Base-by-base conservation (phyloP, 2,888 invertebrate genomes). In the Hemaris fuciformis region DNA sequence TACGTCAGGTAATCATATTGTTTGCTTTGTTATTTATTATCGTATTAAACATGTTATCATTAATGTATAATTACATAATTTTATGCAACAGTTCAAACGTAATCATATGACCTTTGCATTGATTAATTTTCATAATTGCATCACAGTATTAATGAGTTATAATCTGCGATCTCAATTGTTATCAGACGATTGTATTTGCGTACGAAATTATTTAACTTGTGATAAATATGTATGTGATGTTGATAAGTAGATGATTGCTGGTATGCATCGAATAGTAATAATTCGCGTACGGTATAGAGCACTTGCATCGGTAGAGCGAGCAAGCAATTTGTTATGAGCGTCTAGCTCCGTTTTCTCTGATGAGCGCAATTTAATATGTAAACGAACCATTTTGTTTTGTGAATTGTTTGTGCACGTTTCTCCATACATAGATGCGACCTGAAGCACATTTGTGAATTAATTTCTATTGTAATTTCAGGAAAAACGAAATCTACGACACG, bases 251-350 rank as follows among this genome's bases (percentile, higher is more conserved):
- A 68, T 67, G 68, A 71, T 72, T 66, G 64, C 70, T 64, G 61
- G 69, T 69, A 70, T 73, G 74, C 75, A 71, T 72, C 72, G 70
- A 73, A 71, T 74, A 66, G 71, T 71, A 75, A 79, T 77, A 62
- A 79, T 83, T 81, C 77, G 78, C 73, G 79, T 84, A 80, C 79
- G 75, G 76, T 83, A 69, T 67, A 64, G 73, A 71, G 80, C 79
- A 76, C 79, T 83, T 80, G 84, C 81, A 72, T 77, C 83, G 87
- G 80, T 84, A 85, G 79, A 85, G 79, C 74, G 86, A 79, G 74
- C 85, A 85, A 74, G 82, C 81, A 78, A 83, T 83, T 85, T 81
- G 83, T 80, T 84, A 77, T 83, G 79, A 81, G 80, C 79, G 81
- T 84, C 80, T 82, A 67, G 70, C 68, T 70, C 75, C 67, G 83